Conservation (phyloP, 2,888 invertebrate species). For the Camptogramma bilineatum region DNA sequence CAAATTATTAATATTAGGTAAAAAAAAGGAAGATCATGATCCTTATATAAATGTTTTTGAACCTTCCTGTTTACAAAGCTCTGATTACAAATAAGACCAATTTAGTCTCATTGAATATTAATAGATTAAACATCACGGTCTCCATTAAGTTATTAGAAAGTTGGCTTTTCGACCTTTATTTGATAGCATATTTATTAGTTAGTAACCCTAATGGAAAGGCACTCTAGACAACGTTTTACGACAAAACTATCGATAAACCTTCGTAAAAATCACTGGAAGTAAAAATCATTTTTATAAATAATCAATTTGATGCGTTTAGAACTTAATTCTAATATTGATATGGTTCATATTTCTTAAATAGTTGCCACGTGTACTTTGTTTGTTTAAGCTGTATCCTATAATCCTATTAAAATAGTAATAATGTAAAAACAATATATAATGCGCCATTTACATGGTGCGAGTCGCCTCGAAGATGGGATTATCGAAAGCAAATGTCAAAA, state of each 20-base stretch:
- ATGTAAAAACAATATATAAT: too few relatives aligned
- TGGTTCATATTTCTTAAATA: background rate
- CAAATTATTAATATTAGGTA: too few relatives aligned
- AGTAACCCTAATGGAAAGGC: conserved; percentile 22
- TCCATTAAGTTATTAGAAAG: conserved; percentile 22
- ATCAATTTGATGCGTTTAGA: background rate
- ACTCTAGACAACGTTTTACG: conserved; percentile 21
- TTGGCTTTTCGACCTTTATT: conserved; percentile 14
- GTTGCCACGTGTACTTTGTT: too few relatives aligned
- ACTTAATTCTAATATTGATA: background rate
- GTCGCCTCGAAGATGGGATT: too few relatives aligned
- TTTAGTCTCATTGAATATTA: conserved; percentile 17
- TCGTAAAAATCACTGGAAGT: conserved; percentile 6
- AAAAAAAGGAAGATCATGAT: too few relatives aligned
- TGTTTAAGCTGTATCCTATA: too few relatives aligned
- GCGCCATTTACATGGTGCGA: too few relatives aligned
- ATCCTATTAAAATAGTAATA: too few relatives aligned
- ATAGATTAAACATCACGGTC: conserved; percentile 3
- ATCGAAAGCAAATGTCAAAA: too few relatives aligned
- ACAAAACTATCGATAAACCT: conserved; percentile 14
- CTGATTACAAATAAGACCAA: conserved; percentile 2
- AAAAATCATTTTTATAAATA: background rate
- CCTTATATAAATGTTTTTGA: background rate
- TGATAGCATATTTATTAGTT: conserved; percentile 21
- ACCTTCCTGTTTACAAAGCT: background rate